Conservation (phyloP, 2,888 invertebrate genomes). For the Drosophila mimetica region DNA sequence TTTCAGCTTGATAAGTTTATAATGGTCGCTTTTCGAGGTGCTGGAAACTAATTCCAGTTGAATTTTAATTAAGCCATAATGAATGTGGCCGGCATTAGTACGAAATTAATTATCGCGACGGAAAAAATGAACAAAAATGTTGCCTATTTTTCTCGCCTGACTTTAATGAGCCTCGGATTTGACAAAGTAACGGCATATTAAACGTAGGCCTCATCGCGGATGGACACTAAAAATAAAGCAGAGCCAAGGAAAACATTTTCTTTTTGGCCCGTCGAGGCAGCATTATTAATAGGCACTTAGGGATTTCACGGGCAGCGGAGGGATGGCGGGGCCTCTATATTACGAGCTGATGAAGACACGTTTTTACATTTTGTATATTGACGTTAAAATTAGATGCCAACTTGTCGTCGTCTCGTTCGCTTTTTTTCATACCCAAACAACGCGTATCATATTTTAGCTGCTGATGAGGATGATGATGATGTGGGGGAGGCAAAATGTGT, state of each 20-base stretch:
- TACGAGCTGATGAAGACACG: constrained; percentile 76
- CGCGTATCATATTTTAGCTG: constrained; percentile 73
- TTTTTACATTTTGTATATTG: constrained; percentile 77
- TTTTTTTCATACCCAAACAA: constrained; percentile 53
- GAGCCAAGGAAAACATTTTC: constrained; percentile 50
- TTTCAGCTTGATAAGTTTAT: constrained; percentile 28
- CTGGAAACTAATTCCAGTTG: constrained; percentile 32
- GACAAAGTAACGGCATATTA: constrained; percentile 76
- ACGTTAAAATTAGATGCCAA: constrained; percentile 78
- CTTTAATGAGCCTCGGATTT: constrained; percentile 74
- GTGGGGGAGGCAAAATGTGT: constrained; percentile 35
- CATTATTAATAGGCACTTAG: constrained; percentile 78
- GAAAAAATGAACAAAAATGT: constrained; percentile 51
- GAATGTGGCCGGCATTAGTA: constrained; percentile 56
- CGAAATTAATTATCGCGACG: constrained; percentile 65
- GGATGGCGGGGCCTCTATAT: constrained; percentile 38
- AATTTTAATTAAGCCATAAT: constrained; percentile 64
- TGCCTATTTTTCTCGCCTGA: constrained; percentile 38
- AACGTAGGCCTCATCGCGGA: constrained; percentile 58
- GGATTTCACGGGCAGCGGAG: constrained; percentile 6
- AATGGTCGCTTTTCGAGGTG: constrained; percentile 9
- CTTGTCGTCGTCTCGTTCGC: constrained; percentile 62
- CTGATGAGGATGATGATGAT: constrained; percentile 54
- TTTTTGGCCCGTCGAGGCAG: constrained; percentile 48
- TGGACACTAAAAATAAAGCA: constrained; percentile 74